Evolutionary conservation across 92 coral and sea anemone genomes (phyloP), one percentile per base, ranked within the genome.

Genomic region (Actinostola sp.): DNA sequence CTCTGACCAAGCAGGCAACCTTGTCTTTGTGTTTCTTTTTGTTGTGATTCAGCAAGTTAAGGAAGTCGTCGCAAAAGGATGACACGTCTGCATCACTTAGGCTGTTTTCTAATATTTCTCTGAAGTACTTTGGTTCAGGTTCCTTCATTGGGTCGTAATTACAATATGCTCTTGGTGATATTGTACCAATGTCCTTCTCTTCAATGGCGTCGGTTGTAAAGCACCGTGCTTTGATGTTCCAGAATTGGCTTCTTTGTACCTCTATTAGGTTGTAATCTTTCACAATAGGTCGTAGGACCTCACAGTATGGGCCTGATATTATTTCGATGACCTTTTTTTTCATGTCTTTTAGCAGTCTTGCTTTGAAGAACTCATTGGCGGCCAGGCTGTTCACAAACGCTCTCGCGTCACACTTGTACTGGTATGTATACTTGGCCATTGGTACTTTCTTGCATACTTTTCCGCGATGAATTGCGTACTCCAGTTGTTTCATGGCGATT

Each of bases 71-170:
- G 21, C 79, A 73, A 29, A 73, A 73, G 19, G 23, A 15, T 5
- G 11, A 57, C 9, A 73, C 41, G 8, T 73, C 80, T 17, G 38
- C 29, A n/a, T 45, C 62, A 11, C 7, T 2, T 32, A 77, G 61
- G 61, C 82, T 76, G 76, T 76, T 76, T 51, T 64, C 42, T 20
- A 76, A 24, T 32, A 76, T 55, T 28, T 49, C 27, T 42, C 42
- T 69, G 77, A 77, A 57, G 69, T 77, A 68, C 36, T 60, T 44
- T 26, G 82, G 75, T 0, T 67, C 66, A 38, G 68, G 76, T 6
- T 25, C 46, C 21, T 77, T 28, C 17, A 31, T 25, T 67, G 41
- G 63, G 13, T 78, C 38, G 61, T 57, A 58, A 5, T n/a, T 30
- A 17, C 52, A 41, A 33, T 45, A 67, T 0, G 83, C 68, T 56